Conservation (phyloP, 2,113 vertebrate species). For the Rhinoderma darwinii region DNA sequence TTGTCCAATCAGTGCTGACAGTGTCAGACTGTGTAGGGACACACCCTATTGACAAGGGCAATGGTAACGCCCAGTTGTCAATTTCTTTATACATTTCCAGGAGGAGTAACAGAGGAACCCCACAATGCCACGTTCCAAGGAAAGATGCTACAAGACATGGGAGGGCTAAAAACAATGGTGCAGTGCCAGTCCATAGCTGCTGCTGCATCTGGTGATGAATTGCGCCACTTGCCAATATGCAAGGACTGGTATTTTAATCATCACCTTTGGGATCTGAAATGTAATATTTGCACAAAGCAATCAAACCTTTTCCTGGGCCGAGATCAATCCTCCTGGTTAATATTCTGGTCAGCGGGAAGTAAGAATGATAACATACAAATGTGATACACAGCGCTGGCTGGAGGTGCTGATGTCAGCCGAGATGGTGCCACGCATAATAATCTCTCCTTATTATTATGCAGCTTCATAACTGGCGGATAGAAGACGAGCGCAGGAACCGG, state of each 20-base stretch:
- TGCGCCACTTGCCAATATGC: not conserved
- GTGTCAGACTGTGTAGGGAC: no score
- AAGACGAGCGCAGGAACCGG: not conserved
- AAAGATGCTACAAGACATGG: not conserved
- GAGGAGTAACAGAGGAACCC: not conserved
- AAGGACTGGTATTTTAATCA: not conserved
- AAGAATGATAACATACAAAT: conserved; percentile 39
- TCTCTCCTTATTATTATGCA: not conserved
- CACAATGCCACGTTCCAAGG: not conserved
- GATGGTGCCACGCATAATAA: conserved; percentile 56
- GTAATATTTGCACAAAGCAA: conserved; percentile 22
- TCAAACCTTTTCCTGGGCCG: not conserved
- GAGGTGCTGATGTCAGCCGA: conserved; percentile 47
- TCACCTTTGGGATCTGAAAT: not conserved
- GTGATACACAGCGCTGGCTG: not conserved
- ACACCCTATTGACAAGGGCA: not conserved
- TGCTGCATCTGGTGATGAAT: no score
- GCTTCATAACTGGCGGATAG: not conserved
- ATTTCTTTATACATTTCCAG: not conserved
- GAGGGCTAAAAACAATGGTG: no score
- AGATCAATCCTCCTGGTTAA: conserved; percentile 41
- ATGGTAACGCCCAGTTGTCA: not conserved
- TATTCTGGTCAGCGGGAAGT: conserved; percentile 44
- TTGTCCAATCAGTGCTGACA: no score
- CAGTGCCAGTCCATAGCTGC: no score